Evolutionary conservation across 2,888 invertebrate species (phyloP).

Genomic region (Pachycephus smyrnensis): DNA sequence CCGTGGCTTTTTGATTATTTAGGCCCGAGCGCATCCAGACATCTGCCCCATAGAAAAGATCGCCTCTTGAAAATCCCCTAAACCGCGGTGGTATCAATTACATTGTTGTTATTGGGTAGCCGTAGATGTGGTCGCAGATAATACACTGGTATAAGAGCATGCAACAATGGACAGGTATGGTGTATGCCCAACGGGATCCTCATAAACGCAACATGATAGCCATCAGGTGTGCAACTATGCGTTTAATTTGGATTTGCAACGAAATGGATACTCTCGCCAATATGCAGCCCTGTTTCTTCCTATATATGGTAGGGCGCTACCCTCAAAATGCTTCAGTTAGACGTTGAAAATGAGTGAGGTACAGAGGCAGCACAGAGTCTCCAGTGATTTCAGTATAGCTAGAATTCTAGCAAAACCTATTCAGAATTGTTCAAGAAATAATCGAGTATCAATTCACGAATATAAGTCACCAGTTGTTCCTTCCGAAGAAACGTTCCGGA

Average conservation of each 20-base stretch:
- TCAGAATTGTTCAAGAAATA: constrained; percentile 26
- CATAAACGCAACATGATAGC: constrained; percentile 54
- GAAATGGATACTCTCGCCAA: constrained; percentile 46
- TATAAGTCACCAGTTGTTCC: not conserved
- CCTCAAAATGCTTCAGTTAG: constrained; percentile 42
- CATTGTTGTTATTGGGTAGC: constrained; percentile 63
- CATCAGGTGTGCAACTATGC: constrained; percentile 63
- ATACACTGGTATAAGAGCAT: constrained; percentile 64
- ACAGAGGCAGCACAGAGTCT: constrained; percentile 30
- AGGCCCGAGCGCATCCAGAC: constrained; percentile 49
- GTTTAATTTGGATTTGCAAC: constrained; percentile 58
- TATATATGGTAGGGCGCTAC: constrained; percentile 38
- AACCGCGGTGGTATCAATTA: constrained; percentile 61
- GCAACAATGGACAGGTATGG: constrained; percentile 52
- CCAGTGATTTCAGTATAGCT: constrained; percentile 58
- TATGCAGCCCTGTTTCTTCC: constrained; percentile 26
- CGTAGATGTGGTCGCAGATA: constrained; percentile 52
- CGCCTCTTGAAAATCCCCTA: constrained; percentile 14
- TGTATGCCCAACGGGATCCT: constrained; percentile 18
- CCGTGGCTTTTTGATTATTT: constrained; percentile 61
- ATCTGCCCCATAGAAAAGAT: constrained; percentile 46
- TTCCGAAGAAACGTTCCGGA: not conserved
- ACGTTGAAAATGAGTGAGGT: constrained; percentile 49
- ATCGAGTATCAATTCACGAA: not conserved
- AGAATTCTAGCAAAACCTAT: constrained; percentile 42